Conservation (phyloP, 2,113 vertebrate genomes). For the Garra rufa region DNA sequence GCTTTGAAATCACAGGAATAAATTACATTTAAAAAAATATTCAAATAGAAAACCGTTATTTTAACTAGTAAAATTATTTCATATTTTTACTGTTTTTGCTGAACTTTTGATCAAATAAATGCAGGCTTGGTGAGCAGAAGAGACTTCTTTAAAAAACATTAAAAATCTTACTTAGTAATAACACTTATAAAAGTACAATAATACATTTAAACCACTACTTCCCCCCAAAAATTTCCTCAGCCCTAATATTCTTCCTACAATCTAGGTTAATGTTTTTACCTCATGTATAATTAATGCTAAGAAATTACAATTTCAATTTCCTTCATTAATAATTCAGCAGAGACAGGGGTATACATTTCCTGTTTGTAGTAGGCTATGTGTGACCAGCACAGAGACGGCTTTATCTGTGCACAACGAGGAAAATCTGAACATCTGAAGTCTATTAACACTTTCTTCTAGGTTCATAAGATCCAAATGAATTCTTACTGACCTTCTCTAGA, state of each 20-base stretch:
- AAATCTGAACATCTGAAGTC: not conserved
- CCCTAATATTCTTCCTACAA: conserved; percentile 7
- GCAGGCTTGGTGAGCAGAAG: too few species aligned
- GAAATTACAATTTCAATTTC: conserved; percentile 39
- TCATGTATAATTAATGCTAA: conserved; percentile 59
- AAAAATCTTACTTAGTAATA: too few species aligned
- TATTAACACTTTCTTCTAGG: not conserved
- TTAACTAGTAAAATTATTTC: too few species aligned
- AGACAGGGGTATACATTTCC: conserved; percentile 29
- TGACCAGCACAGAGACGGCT: not conserved
- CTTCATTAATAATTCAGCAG: conserved; percentile 63
- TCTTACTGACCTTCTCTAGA: conserved; percentile 86
- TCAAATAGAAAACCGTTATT: too few species aligned
- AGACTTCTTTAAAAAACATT: too few species aligned
- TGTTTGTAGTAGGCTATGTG: conserved; percentile 28
- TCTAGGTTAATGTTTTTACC: conserved; percentile 35
- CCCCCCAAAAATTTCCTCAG: conserved; percentile 6
- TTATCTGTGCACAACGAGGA: not conserved
- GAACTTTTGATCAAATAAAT: too few species aligned
- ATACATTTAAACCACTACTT: not conserved
- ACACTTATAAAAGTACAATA: not conserved
- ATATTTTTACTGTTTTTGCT: too few species aligned
- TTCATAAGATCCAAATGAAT: not conserved
- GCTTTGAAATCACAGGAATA: too few species aligned
- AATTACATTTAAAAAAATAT: too few species aligned